phyloP scores from a whole-genome alignment of 2,888 invertebrate genomes.

The Drosophila mulleri region DNA sequence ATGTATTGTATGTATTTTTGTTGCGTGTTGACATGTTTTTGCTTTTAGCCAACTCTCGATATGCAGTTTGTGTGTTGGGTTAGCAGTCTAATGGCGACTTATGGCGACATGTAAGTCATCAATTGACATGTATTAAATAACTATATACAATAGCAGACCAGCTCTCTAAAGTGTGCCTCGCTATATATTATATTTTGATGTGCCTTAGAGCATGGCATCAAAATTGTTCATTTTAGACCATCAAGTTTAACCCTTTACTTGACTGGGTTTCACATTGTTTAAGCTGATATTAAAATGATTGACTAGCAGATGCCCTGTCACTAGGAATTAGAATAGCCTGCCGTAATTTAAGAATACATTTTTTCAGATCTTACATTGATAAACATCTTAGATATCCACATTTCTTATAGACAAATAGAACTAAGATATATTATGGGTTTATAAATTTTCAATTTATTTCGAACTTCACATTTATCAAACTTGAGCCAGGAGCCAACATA shows the following conservation, averaged over 20 bases:
- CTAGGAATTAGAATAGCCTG: too few species aligned
- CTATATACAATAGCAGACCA: neutral
- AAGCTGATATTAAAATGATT: neutral
- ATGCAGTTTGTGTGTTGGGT: neutral
- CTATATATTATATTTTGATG: neutral
- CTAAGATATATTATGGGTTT: neutral
- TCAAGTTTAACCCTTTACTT: neutral
- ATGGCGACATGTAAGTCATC: neutral
- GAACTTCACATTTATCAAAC: slow-evolving; percentile 4
- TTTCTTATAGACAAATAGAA: neutral
- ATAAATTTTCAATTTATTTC: neutral
- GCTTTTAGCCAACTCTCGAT: slow-evolving; percentile 39
- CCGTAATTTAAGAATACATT: too few species aligned
- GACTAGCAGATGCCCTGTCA: neutral
- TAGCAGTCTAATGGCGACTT: neutral
- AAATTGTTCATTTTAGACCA: neutral
- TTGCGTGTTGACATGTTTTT: slow-evolving; percentile 52
- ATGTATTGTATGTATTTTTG: slow-evolving; percentile 10
- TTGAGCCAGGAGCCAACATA: neutral
- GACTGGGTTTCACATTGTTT: neutral
- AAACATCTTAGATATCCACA: too few species aligned
- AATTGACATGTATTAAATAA: slow-evolving; percentile 5
- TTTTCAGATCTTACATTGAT: too few species aligned
- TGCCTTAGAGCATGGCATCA: neutral
- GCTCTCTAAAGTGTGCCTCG: neutral